Base-by-base conservation (phyloP, 1,140 invertebrate genomes). In the Eumeta japonica region DNA sequence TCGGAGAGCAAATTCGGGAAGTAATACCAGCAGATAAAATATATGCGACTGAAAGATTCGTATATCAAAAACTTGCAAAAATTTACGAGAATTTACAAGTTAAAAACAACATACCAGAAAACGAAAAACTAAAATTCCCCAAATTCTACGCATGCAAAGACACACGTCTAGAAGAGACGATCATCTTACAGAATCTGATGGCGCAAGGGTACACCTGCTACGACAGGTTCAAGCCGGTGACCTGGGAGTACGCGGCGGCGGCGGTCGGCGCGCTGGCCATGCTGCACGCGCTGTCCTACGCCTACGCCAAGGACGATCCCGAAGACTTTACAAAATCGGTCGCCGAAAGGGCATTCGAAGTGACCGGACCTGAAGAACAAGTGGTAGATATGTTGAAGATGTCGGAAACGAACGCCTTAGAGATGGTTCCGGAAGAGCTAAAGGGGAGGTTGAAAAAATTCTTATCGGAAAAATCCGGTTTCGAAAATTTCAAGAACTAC, bases 281-380 rank as follows among this genome's bases (percentile, higher is more conserved):
- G 31, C 39, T 65, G 5, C 66, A 71, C 40, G 58, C 63, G 0
- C 28, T 65, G 0, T 67, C 63, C 0, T 52, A 62, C 3, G 55
- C 56, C 0, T 51, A 39, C 14, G 37, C 43, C 10, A 18, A 41
- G 4, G 41, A 61, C 3, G 13, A 52, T 10, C 53, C 58, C 1
- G 41, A 48, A 13, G 40, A 46, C 10, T 66, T 55, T 18, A 36
- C 50, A 2, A 33, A 44, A 1, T 13, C n/a, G n/a, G n/a, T n/a
- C n/a, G n/a, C n/a, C n/a, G n/a, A n/a, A n/a, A n/a, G n/a, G n/a
- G n/a, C n/a, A n/a, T n/a, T n/a, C n/a, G n/a, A n/a, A n/a, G n/a
- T n/a, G n/a, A n/a, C n/a, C n/a, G n/a, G n/a, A n/a, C n/a, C n/a
- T n/a, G n/a, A n/a, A n/a, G n/a, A n/a, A n/a, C n/a, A n/a, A n/a